These are phyloP conservation scores for Myotis lucifugus DNA, from an alignment of 2,113 vertebrate genomes.

Conservation along the genomic window DNA sequence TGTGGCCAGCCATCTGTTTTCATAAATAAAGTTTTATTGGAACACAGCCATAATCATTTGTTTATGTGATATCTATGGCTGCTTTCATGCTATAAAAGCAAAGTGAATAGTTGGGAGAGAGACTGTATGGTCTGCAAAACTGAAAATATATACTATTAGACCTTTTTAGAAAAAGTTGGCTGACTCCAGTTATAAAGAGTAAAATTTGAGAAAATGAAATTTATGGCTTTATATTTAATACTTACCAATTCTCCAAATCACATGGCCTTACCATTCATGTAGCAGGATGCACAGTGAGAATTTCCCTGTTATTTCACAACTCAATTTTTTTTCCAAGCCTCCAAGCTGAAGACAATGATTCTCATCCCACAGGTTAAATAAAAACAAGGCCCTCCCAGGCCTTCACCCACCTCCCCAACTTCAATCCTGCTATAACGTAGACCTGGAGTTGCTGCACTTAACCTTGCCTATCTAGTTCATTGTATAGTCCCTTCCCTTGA, in stretches of 20 bases:
- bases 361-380: neutral
- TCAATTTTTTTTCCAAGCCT: neutral
- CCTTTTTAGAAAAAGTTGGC: neutral
- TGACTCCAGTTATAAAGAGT: neutral
- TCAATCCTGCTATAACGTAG: rapidly evolving
- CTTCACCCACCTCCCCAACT: no score
- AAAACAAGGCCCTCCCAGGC: neutral
- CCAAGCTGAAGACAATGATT: rapidly evolving
- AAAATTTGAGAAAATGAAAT: neutral
- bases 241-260: neutral
- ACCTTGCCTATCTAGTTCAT: no score
- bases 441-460: neutral
- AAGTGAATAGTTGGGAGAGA: neutral
- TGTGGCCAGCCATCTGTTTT: neutral
- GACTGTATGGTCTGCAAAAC: neutral
- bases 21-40: neutral
- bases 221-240: neutral
- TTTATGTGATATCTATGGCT: neutral
- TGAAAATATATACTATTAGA: neutral
- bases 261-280: neutral
- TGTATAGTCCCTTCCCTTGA: rapidly evolving
- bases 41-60: neutral
- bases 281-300: neutral
- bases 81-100: neutral
- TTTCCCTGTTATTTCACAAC: neutral